These are phyloP conservation scores for Rhopalosiphum padi DNA, from an alignment of 1,140 invertebrate genomes.

Conservation along the genomic window DNA sequence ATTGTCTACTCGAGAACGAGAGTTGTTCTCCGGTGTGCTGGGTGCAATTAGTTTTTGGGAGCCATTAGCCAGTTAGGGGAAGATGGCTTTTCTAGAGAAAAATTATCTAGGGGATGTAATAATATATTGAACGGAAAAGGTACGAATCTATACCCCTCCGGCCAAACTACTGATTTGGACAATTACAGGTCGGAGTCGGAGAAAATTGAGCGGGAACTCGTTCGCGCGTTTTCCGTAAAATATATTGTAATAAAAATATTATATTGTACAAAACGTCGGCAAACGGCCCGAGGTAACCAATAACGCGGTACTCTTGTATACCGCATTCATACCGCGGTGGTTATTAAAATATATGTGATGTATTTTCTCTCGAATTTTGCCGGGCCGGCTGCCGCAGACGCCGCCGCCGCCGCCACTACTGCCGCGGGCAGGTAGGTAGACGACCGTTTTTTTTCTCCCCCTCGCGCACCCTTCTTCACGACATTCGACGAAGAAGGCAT, in stretches of 20 bases:
- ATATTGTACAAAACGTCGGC: neutral
- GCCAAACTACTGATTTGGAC: neutral
- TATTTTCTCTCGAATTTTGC: neutral
- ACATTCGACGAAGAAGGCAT: slow-evolving; percentile 1
- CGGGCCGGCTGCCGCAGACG: neutral
- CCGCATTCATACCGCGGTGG: neutral
- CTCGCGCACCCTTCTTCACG: neutral
- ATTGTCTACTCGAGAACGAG: neutral
- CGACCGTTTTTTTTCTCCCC: slow-evolving; percentile 10
- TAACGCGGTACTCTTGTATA: neutral
- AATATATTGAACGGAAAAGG: neutral
- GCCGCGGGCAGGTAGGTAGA: neutral
- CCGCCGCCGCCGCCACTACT: neutral
- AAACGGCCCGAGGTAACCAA: neutral
- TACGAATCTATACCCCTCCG: neutral
- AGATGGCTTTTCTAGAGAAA: neutral
- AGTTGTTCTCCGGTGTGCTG: neutral
- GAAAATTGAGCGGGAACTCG: neutral
- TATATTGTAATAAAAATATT: neutral
- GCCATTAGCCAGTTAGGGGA: neutral
- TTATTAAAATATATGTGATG: slow-evolving; percentile 3
- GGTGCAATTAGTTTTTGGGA: neutral
- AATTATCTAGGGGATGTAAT: neutral
- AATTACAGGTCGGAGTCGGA: neutral
- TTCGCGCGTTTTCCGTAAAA: neutral